Conservation (phyloP, 2,888 invertebrate genomes). For the Ceraclea dissimilis region DNA sequence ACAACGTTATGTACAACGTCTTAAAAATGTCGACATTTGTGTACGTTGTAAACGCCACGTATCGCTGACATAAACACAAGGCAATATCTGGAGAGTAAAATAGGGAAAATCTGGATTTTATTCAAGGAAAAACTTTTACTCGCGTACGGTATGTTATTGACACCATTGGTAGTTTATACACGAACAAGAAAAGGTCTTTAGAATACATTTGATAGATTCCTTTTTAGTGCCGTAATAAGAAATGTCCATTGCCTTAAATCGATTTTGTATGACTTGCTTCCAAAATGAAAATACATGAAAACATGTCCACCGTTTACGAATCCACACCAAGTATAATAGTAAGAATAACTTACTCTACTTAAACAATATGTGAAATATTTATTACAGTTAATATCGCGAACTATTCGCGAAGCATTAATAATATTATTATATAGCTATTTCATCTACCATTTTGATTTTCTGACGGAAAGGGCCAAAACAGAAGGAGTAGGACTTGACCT, state of each 20-base stretch:
- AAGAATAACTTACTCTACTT: too few relatives aligned
- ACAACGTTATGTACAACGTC: too few relatives aligned
- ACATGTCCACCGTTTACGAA: too few relatives aligned
- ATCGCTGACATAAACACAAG: slow-evolving; percentile 10
- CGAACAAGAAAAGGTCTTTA: neutral
- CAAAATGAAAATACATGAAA: neutral
- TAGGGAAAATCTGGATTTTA: neutral
- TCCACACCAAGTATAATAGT: too few relatives aligned
- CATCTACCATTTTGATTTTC: too few relatives aligned
- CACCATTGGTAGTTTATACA: neutral
- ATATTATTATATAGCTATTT: too few relatives aligned
- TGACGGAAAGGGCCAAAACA: too few relatives aligned
- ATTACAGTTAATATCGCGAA: too few relatives aligned
- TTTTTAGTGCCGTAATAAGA: neutral
- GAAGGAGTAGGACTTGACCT: too few relatives aligned
- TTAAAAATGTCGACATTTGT: neutral
- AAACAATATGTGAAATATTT: too few relatives aligned
- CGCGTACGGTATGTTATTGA: neutral
- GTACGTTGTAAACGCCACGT: slow-evolving; percentile 9
- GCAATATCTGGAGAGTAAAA: neutral
- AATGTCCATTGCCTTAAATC: neutral
- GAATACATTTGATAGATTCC: neutral
- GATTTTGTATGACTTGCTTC: neutral
- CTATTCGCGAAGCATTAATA: too few relatives aligned
- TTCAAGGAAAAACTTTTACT: neutral